These are phyloP conservation scores for Elachura formosa DNA, from an alignment of 2,113 vertebrate species.

Conservation along the genomic window DNA sequence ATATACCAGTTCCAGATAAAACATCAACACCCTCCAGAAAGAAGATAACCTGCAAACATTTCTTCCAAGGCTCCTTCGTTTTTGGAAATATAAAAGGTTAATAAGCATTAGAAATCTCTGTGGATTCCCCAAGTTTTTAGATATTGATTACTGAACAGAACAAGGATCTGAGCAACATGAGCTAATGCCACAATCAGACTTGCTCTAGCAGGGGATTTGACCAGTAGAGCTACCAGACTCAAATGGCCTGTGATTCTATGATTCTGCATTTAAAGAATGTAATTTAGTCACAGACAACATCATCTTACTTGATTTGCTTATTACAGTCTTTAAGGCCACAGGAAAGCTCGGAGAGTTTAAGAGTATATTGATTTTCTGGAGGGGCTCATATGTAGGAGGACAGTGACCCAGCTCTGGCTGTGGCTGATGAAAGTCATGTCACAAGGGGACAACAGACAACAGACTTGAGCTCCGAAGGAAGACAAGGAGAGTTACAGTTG, in stretches of 20 bases:
- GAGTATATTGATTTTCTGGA: not conserved
- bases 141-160: not conserved
- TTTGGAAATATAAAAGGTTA: not conserved
- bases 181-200: not conserved
- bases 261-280: not conserved
- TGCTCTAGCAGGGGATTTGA: not conserved
- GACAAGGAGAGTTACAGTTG: not conserved
- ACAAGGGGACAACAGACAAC: not conserved
- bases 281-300: not conserved
- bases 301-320: not conserved
- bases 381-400: rapidly evolving
- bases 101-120: not conserved
- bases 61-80: not conserved
- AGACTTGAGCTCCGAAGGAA: not conserved
- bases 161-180: not conserved
- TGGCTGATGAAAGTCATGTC: not conserved
- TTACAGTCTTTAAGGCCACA: not conserved
- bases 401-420: not conserved
- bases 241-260: not conserved
- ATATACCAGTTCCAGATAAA: not conserved
- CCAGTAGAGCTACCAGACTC: not conserved
- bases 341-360: not conserved
- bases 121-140: not conserved
- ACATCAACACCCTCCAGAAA: not conserved
- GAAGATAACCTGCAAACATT: not conserved